Conservation (phyloP, 2,888 invertebrate species). For the Gnatocerus cornutus region DNA sequence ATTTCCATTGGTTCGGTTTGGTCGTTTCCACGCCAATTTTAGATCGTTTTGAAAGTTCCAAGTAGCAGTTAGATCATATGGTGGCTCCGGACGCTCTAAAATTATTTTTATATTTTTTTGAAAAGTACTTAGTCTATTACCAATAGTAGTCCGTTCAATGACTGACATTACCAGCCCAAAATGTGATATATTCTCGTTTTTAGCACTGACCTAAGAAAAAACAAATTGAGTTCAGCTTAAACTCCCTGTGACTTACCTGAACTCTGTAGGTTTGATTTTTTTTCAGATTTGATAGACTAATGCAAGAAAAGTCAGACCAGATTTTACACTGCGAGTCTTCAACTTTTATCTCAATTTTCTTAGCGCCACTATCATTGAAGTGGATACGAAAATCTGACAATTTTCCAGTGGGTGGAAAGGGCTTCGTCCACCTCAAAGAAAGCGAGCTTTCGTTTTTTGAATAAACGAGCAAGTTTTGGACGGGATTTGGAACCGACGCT, state of each 20-base stretch:
- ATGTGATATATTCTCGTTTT: neutral
- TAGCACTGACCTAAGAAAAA: neutral
- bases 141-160: neutral
- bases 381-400: neutral
- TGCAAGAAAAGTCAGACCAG: neutral
- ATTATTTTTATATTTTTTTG: neutral
- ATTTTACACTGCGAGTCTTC: neutral
- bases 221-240: neutral
- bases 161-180: neutral
- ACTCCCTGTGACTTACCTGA: neutral
- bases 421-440: constrained; percentile 4
- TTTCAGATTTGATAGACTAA: neutral
- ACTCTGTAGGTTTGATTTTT: neutral
- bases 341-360: neutral
- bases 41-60: neutral
- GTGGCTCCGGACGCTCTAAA: neutral
- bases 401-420: constrained; percentile 4
- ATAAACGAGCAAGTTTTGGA: constrained; percentile 4
- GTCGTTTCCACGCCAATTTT: neutral
- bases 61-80: neutral
- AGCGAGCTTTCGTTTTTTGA: constrained; percentile 13
- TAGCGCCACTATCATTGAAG: neutral
- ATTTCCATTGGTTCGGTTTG: neutral
- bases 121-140: too few species aligned
- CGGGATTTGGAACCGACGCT: neutral